Base-by-base conservation (phyloP, 2,888 invertebrate genomes). In the Ormyrus rosae region DNA sequence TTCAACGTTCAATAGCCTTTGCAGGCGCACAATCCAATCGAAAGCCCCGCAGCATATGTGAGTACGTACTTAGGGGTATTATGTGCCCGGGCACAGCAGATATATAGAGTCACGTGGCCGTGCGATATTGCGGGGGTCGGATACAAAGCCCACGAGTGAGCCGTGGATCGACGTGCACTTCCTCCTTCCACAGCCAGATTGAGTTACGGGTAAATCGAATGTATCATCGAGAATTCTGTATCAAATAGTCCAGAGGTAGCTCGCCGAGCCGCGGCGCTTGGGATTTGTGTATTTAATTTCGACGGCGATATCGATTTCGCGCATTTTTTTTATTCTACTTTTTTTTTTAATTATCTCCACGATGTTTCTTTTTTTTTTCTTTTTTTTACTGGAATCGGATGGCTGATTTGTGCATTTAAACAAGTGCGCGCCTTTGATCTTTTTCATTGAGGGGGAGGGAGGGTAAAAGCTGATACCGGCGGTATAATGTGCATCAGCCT, bases 11-110 rank as follows among this genome's bases (percentile, higher is more conserved):
- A 34, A 34, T 34, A 34, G 34, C 34, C 34, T 34, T 34, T 34
- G 34, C 34, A 34, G 6, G 55, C 45, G 34, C 34, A 34, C 34
- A 34, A 34, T 34, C 34, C 34, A 34, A 50, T 51, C 67, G 11
- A 50, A n/a, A 51, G 53, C 70, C 50, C 50, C 9, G 10, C 19
- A 5, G 19, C 50, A 8, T 48, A 61, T 74, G n/a, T 56, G 13
- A 11, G 7, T 68, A 53, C 70, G 78, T 61, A 78, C 72, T 78
- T 72, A 60, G 69, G 46, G 56, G 72, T 70, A 79, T 80, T 80
- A 80, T 61, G 70, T 64, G 63, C 63, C 56, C 48, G 6, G 61
- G 50, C 65, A 19, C 10, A 9, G 55, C 58, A 69, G 63, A 56
- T 48, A 13, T 9, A 34, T 34, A 34, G 51, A 53, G 74, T 79